Conservation (phyloP, 2,113 vertebrate genomes). For the Argyrosomus japonicus region DNA sequence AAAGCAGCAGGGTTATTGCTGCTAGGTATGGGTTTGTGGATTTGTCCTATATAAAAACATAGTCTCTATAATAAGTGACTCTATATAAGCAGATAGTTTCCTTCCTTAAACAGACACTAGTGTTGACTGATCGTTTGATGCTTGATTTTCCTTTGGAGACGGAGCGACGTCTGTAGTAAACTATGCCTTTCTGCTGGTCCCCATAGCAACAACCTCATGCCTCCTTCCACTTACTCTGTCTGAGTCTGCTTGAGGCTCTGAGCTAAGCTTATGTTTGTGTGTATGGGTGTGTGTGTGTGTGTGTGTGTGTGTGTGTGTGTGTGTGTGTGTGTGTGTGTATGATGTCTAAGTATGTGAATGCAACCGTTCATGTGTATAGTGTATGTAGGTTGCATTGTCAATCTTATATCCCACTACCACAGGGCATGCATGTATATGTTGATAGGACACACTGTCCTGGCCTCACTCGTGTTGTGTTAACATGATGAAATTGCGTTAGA, state of each 20-base stretch:
- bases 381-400: conserved; percentile 42
- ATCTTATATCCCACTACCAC: background rate
- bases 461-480: conserved; percentile 22
- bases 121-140: conserved; percentile 38
- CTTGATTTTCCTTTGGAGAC: conserved; percentile 69
- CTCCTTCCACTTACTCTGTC: conserved; percentile 47
- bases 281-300: background rate
- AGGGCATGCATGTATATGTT: conserved; percentile 15
- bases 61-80: too few species aligned
- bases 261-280: conserved; percentile 27
- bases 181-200: conserved; percentile 72
- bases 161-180: conserved; percentile 71
- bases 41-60: background rate
- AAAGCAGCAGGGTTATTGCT: background rate
- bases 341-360: conserved; percentile 1
- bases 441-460: conserved; percentile 19
- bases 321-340: conserved; percentile 6
- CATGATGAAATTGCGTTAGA: conserved; percentile 35
- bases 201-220: conserved; percentile 78
- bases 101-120: background rate
- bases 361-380: conserved; percentile 13
- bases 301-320: conserved; percentile 4
- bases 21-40: background rate
- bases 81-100: background rate
- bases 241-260: conserved; percentile 53